phyloP scores from a whole-genome alignment of 2,888 invertebrate genomes.

The Acanthosepion pharaonis region DNA sequence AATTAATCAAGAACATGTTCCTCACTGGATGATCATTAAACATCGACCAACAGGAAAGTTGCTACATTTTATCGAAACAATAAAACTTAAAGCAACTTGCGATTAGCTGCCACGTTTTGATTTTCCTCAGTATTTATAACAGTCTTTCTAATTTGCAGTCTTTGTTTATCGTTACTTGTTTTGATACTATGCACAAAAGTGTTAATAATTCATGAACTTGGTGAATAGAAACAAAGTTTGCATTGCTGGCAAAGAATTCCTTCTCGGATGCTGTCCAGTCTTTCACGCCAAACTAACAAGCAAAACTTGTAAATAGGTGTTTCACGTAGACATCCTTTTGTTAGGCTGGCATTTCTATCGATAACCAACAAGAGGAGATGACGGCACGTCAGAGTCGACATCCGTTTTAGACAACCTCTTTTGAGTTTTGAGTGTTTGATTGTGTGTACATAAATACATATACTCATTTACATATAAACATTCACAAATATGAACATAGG shows the following conservation, averaged over 20 bases:
- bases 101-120: neutral
- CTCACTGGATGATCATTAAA: too few species aligned
- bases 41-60: too few species aligned
- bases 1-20: too few species aligned
- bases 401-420: slow-evolving; percentile 4
- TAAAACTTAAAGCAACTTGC: too few species aligned
- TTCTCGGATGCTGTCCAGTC: slow-evolving; percentile 20
- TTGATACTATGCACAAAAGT: neutral
- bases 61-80: too few species aligned
- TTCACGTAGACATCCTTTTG: slow-evolving; percentile 20
- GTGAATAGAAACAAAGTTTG: neutral
- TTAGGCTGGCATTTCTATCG: neutral
- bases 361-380: neutral
- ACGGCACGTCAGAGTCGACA: slow-evolving; percentile 4
- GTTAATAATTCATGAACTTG: neutral
- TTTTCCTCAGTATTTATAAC: neutral
- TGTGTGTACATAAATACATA: neutral
- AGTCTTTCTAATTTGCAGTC: neutral
- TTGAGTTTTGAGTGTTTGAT: neutral
- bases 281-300: slow-evolving; percentile 20
- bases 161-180: neutral
- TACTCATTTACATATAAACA: neutral
- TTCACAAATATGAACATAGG: neutral
- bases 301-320: slow-evolving; percentile 1
- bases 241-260: neutral